phyloP scores from a whole-genome alignment of 2,888 invertebrate genomes.

The Conus canariensis region DNA sequence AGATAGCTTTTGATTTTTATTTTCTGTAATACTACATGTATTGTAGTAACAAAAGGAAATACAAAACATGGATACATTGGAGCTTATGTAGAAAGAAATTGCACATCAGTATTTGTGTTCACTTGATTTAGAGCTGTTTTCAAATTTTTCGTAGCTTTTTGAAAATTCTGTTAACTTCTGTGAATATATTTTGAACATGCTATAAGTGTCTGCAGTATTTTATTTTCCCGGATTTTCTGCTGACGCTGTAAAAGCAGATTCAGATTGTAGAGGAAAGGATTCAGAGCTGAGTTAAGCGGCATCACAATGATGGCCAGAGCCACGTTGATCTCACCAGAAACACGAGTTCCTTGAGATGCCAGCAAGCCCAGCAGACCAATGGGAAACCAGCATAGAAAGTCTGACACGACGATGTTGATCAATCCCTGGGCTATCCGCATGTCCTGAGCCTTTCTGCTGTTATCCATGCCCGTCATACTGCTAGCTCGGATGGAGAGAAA shows the following conservation, averaged over 20 bases:
- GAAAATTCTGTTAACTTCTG: no score
- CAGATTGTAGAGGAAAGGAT: conserved; percentile 26
- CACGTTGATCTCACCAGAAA: neutral
- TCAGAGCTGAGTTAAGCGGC: neutral
- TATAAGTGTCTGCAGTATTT: neutral
- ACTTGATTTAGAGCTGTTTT: no score
- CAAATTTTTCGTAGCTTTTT: no score
- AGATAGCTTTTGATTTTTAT: no score
- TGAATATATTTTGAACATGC: neutral
- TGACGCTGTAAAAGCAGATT: neutral
- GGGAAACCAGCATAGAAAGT: conserved; percentile 20
- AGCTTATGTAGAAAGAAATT: no score
- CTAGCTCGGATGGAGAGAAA: conserved; percentile 43
- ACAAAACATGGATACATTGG: no score
- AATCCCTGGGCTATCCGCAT: neutral
- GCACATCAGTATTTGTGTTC: no score
- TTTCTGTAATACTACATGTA: no score
- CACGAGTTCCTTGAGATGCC: neutral
- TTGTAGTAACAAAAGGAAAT: no score
- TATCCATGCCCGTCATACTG: neutral
- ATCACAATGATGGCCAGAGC: neutral
- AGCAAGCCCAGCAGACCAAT: conserved; percentile 2
- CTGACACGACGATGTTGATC: neutral
- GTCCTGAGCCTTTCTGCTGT: neutral
- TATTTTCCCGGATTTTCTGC: neutral